Evolutionary conservation across 2,113 vertebrate species (phyloP), one percentile per base, ranked within the genome.

Genomic region (Eclectus roratus): DNA sequence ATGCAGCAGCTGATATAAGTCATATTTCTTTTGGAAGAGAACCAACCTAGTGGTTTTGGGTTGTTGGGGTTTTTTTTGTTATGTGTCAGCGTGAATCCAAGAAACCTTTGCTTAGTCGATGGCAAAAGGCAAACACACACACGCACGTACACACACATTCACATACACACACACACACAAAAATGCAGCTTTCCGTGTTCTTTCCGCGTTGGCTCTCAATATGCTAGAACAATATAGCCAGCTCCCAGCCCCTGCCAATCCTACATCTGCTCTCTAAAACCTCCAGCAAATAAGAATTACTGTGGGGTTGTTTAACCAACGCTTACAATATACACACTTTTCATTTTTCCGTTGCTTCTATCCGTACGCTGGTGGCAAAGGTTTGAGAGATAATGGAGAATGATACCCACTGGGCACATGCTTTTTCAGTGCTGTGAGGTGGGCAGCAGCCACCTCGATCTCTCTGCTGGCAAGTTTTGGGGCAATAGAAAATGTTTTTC

Each of bases 221-320:
- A 94, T 97, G 96, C 96, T 96, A 97, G 97, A 97, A 96, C 96
- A 97, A 95, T 97, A 97, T 97, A 97, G 98, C 98, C 98, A 98
- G 98, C 97, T 97, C 95, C 82, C 37, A 97, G 97, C 89, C 96
- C 70, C 94, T 98, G 98, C 98, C 98, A 98, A 98, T 98, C 97
- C 98, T 98, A 96, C 98, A 98, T 98, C 98, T 98, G 98, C 98
- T 98, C 97, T 98, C 98, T 98, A 98, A 98, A 98, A 98, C 98
- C 98, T 98, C 98, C 98, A 98, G 98, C 98, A 98, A 98, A 98
- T 98, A 98, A 98, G 98, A 98, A 98, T 98, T 98, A 98, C 96
- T 97, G 97, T 95, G 96, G 93, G 97, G 97, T 97, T 98, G 98
- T 98, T 98, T 98, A 98, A 98, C 98, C 97, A 98, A 98, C 91